A percentile compares a stretch with the other conserved stretches of the same genome.
Conservation (phyloP, 2,797 vertebrate genomes). For the Galaxias olidus region DNA sequence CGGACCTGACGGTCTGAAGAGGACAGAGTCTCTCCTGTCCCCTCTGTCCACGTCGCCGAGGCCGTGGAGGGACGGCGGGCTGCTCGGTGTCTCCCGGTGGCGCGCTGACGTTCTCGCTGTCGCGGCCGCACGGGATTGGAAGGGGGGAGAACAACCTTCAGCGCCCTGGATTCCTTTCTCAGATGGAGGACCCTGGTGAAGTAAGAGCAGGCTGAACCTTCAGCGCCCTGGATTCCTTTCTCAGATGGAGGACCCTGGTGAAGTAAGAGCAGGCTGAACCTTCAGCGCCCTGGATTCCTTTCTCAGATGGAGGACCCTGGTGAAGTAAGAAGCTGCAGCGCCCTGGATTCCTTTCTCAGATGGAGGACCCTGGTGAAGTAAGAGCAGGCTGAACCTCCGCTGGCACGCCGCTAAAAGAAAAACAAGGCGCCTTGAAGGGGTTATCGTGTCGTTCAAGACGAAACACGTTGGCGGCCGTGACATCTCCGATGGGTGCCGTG, state of each 20-base stretch:
- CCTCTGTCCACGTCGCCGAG: no score
- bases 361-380: slow-evolving; percentile 35
- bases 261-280: slow-evolving; percentile 53
- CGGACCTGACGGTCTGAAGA: not conserved
- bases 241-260: slow-evolving; percentile 33
- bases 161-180: no score
- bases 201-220: no score
- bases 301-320: no score
- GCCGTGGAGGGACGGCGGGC: no score
- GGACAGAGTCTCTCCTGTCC: no score
- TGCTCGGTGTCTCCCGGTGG: not conserved
- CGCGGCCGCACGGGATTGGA: slow-evolving; percentile 9
- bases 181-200: no score
- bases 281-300: no score
- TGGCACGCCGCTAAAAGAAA: slow-evolving; percentile 67
- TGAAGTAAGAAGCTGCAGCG: slow-evolving; percentile 15
- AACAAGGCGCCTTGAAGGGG: slow-evolving; percentile 47
- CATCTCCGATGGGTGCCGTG: slow-evolving; percentile 61
- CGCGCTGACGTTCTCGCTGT: not conserved
- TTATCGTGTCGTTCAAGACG: slow-evolving; percentile 61
- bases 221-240: slow-evolving; percentile 23
- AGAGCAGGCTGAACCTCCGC: slow-evolving; percentile 55
- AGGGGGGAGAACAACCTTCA: not conserved
- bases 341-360: slow-evolving; percentile 33
- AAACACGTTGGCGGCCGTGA: slow-evolving; percentile 66